phyloP scores from a whole-genome alignment of 2,113 vertebrate genomes.

The Prinia subflava region DNA sequence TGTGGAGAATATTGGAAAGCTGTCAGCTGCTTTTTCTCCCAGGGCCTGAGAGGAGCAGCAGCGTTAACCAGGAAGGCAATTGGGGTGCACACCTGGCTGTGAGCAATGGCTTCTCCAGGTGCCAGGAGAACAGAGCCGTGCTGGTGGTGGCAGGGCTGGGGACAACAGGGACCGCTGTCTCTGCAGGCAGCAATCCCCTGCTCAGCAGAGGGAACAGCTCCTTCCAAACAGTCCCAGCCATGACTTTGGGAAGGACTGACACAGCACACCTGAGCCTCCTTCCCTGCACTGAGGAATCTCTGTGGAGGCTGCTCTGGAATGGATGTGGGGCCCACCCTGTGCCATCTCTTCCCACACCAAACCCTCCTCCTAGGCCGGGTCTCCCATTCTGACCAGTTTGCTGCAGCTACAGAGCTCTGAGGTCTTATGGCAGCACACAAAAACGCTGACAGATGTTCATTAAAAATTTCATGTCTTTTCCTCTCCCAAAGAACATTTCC shows the following conservation, averaged over 20 bases:
- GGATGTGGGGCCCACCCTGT: background rate
- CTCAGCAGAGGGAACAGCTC: background rate
- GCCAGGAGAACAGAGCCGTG: background rate
- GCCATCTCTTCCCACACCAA: background rate
- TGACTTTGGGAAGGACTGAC: background rate
- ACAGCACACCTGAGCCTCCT: background rate
- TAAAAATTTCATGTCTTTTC: background rate
- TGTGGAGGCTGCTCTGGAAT: background rate
- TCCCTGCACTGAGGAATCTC: background rate
- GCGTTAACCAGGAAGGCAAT: background rate
- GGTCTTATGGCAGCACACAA: fast-evolving
- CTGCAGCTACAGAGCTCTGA: background rate
- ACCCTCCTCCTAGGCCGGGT: background rate
- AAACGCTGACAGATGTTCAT: background rate
- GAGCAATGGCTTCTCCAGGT: background rate
- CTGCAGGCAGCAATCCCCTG: background rate
- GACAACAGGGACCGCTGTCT: background rate
- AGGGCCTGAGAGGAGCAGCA: background rate
- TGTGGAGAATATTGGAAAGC: background rate
- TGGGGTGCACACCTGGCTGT: background rate
- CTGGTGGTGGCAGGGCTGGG: background rate
- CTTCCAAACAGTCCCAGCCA: background rate
- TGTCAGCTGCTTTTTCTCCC: background rate
- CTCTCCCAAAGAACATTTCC: background rate
- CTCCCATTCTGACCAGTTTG: background rate